Evolutionary conservation across 2,113 vertebrate genomes (phyloP).

Genomic region (Saccopteryx bilineata): DNA sequence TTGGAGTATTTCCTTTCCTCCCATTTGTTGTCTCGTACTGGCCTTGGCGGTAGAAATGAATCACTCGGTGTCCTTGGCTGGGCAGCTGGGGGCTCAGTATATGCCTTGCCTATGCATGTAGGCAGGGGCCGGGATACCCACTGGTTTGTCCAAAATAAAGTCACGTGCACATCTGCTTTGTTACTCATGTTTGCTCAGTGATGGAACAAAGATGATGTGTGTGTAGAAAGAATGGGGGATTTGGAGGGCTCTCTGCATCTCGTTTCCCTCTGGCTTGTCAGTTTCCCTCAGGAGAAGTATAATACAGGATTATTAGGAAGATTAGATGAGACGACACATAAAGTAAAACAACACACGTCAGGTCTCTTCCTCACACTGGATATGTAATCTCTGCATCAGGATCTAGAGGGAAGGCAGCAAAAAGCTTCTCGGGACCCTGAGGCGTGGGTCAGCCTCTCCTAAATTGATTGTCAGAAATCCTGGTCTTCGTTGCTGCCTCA

Average conservation of each 20-base stretch:
- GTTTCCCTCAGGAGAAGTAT: neutral
- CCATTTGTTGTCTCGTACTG: neutral
- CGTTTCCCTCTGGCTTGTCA: neutral
- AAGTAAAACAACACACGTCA: neutral
- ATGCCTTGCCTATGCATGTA: neutral
- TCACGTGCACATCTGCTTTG: neutral
- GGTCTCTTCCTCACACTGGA: neutral
- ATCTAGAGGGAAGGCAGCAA: neutral
- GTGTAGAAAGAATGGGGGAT: neutral
- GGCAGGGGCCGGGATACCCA: neutral
- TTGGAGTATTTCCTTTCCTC: neutral
- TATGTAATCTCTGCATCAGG: neutral
- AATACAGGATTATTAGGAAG: neutral
- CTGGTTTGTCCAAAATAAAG: neutral
- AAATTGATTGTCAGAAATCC: neutral
- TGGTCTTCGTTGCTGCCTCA: neutral
- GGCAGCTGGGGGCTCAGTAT: neutral
- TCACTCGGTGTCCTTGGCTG: neutral
- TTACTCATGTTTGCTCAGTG: neutral
- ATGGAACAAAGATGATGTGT: neutral
- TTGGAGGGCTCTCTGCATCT: neutral
- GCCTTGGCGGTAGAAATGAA: neutral
- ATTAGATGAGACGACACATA: neutral
- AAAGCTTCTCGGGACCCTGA: neutral
- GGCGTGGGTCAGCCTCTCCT: neutral